phyloP scores from a whole-genome alignment of 2,888 invertebrate species.

The Cenopis cana region DNA sequence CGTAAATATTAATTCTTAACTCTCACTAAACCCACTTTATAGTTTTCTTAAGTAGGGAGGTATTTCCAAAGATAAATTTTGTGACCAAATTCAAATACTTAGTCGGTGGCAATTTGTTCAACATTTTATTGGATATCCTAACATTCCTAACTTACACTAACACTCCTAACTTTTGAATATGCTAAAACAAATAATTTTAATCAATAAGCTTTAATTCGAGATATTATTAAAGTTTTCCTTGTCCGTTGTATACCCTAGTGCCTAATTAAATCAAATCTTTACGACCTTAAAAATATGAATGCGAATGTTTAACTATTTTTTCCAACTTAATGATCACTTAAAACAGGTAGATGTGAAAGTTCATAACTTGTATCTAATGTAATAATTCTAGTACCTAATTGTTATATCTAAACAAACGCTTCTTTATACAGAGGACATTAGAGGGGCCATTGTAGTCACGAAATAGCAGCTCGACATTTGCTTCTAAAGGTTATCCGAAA shows the following conservation, averaged over 20 bases:
- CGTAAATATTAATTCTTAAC: neutral
- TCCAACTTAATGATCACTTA: too few species aligned
- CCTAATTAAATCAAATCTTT: too few species aligned
- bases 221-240: neutral
- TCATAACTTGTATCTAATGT: too few species aligned
- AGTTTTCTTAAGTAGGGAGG: too few species aligned
- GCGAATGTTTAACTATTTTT: too few species aligned
- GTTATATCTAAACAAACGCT: slow-evolving; percentile 1
- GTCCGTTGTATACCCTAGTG: neutral
- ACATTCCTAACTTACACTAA: too few species aligned
- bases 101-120: neutral
- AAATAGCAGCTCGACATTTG: slow-evolving; percentile 57
- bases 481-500: slow-evolving; percentile 49
- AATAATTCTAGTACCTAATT: neutral
- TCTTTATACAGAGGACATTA: slow-evolving; percentile 21
- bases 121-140: too few species aligned
- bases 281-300: too few species aligned
- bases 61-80: neutral
- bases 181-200: neutral
- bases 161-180: too few species aligned
- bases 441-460: slow-evolving; percentile 18
- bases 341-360: too few species aligned
- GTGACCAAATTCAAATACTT: neutral
- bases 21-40: neutral
- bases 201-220: neutral